These are phyloP conservation scores for Eutrigla gurnardus DNA, from an alignment of 2,797 vertebrate genomes.

Conservation along the genomic window DNA sequence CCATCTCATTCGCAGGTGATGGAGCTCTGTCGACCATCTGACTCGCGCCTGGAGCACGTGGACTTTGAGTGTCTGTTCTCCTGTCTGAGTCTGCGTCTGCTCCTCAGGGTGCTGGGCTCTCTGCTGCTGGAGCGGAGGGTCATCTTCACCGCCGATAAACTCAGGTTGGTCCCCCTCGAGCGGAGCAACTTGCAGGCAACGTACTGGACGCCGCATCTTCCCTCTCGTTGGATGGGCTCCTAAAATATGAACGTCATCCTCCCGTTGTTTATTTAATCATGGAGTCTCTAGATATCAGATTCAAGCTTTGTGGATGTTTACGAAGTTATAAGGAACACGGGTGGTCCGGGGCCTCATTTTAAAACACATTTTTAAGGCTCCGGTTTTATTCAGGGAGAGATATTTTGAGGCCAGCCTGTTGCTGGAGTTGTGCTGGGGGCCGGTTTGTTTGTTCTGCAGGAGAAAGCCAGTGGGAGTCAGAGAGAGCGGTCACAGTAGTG, in stretches of 20 bases:
- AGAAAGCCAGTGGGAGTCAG: conserved; percentile 61
- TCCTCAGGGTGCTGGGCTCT: conserved; percentile 93
- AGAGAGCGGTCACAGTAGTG: conserved; percentile 49
- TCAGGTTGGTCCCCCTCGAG: conserved; percentile 86
- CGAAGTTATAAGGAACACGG: conserved; percentile 29
- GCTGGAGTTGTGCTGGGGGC: conserved; percentile 32
- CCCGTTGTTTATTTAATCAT: conserved; percentile 27
- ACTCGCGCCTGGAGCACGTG: conserved; percentile 96
- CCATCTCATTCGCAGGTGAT: conserved; percentile 84
- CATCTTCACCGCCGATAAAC: conserved; percentile 96
- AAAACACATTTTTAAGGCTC: conserved; percentile 36
- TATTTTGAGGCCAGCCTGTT: conserved; percentile 58
- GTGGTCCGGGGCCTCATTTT: conserved; percentile 52
- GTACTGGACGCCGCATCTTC: not conserved
- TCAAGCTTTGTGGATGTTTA: conserved; percentile 19
- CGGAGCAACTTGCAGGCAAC: not conserved
- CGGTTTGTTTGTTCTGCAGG: conserved; percentile 63
- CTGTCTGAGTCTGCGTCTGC: conserved; percentile 92
- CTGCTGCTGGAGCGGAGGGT: conserved; percentile 95
- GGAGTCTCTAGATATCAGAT: conserved; percentile 15
- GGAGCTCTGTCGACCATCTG: conserved; percentile 93
- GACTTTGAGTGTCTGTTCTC: conserved; percentile 96
- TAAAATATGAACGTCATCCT: conserved; percentile 8
- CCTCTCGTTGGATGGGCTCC: not conserved
- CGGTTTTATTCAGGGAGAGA: conserved; percentile 51